phyloP scores from a whole-genome alignment of 2,888 invertebrate genomes.

The Thereva unica region DNA sequence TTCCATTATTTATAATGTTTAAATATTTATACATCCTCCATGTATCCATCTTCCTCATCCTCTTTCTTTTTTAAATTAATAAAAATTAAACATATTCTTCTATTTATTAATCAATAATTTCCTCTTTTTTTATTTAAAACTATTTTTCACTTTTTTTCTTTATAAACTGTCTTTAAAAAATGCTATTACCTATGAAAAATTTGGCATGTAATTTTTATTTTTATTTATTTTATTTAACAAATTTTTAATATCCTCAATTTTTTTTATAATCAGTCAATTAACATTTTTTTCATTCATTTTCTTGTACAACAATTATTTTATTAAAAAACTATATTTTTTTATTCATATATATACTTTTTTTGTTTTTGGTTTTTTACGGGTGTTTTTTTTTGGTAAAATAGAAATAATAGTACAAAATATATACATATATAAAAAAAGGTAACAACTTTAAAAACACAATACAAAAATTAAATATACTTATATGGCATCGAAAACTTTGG shows the following conservation, averaged over 20 bases:
- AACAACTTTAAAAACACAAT: too few species aligned
- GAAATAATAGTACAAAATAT: too few species aligned
- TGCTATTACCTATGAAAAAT: slow-evolving; percentile 14
- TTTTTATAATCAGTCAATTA: slow-evolving; percentile 18
- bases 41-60: neutral
- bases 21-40: slow-evolving; percentile 21
- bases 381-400: too few species aligned
- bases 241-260: neutral
- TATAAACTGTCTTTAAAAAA: slow-evolving; percentile 30
- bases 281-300: neutral
- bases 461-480: too few species aligned
- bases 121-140: slow-evolving; percentile 18
- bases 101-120: slow-evolving; percentile 7
- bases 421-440: too few species aligned
- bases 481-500: too few species aligned
- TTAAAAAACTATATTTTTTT: neutral
- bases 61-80: slow-evolving; percentile 14
- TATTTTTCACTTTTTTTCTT: slow-evolving; percentile 21
- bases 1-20: slow-evolving; percentile 22
- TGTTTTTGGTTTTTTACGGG: too few species aligned
- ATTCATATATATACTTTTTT: neutral
- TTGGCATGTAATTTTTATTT: slow-evolving; percentile 22
- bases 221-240: slow-evolving; percentile 4
- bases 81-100: slow-evolving; percentile 16
- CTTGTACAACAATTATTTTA: neutral